Evolutionary conservation across 2,888 invertebrate genomes (phyloP), one percentile per base, ranked within the genome.

Genomic region (Adineta ricciae): DNA sequence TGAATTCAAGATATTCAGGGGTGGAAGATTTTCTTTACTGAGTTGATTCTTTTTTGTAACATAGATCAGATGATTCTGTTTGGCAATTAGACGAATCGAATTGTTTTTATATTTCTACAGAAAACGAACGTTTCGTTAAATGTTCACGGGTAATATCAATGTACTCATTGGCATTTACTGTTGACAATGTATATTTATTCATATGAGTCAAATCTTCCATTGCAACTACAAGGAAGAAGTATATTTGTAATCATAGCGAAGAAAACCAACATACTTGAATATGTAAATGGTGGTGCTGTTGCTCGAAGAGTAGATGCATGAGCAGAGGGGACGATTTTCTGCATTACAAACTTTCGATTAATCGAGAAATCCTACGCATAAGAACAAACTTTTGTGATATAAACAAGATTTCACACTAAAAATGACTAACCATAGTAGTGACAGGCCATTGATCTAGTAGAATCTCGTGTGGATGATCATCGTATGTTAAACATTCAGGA

Each of bases 121-220:
- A 64, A 36, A 64, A 64, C 16, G 8, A 11, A 64, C 32, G 19
- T 14, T 64, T 36, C 5, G 32, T 32, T 27, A n/a, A 1, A 64
- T 64, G 19, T 32, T 64, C 19, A 36, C 32, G 1, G 2, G 5
- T 19, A 32, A 16, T 4, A 64, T 14, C 19, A 64, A 32, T 64
- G 32, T 64, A 32, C 32, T 64, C 64, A 27, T 32, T 19, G 16
- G 32, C 9, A 32, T 64, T 64, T 78, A 78, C 78, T 41, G 78
- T 78, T n/a, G 78, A 78, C 14, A 78, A 78, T 41, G 78, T 78
- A 78, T 78, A 78, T 78, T 78, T 78, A 78, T 78, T 78, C 78
- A 78, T 78, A 78, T 78, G 38, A 41, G 41, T n/a, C 11, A 78
- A 41, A 78, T 78, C 41, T 8, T 78, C 78, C n/a, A n/a, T 78